Evolutionary conservation across 1,140 invertebrate genomes (phyloP), one percentile per base, ranked within the genome.

Genomic region (Aleiodes sp.): DNA sequence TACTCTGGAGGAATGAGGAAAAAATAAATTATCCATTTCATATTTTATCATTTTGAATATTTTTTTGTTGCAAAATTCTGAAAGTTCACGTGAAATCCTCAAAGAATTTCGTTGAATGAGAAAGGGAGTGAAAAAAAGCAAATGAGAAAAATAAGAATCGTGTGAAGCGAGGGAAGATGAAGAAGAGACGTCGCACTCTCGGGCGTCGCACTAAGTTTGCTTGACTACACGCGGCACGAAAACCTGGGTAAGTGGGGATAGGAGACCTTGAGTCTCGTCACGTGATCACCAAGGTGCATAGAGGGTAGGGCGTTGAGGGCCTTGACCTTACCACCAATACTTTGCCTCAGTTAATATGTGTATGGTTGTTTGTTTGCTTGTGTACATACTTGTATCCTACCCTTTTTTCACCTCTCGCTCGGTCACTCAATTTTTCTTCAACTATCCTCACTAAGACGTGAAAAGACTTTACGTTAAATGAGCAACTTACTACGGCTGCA

Each of bases 241-340:
- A 52, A 64, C 29, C 46, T 19, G 33, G 28, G 2, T 10, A 67
- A 70, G 84, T 78, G 78, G 83, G 83, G 82, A 84, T 85, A 84
- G 79, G 80, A 83, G 84, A 85, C 84, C 84, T 86, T 86, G 84
- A 85, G 81, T 74, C 75, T 76, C 78, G 82, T 84, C 84, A 86
- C 83, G 84, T 84, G 84, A 86, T 80, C 80, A 79, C 77, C 72
- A 82, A 81, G 81, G 82, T 84, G 82, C 82, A 82, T 78, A 74
- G 71, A 81, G 82, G 82, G 56, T 79, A 84, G 83, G 82, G 82
- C 81, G 80, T 78, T 71, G 84, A 86, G 84, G 84, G 84, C 84
- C 84, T 86, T 86, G 84, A 85, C 84, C 84, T 86, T 83, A 79
- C 63, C 69, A 74, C 72, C 72, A 74, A 70, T 71, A 37, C 68